Evolutionary conservation across 2,113 vertebrate species (phyloP).

Genomic region (Montifringilla adamsi): DNA sequence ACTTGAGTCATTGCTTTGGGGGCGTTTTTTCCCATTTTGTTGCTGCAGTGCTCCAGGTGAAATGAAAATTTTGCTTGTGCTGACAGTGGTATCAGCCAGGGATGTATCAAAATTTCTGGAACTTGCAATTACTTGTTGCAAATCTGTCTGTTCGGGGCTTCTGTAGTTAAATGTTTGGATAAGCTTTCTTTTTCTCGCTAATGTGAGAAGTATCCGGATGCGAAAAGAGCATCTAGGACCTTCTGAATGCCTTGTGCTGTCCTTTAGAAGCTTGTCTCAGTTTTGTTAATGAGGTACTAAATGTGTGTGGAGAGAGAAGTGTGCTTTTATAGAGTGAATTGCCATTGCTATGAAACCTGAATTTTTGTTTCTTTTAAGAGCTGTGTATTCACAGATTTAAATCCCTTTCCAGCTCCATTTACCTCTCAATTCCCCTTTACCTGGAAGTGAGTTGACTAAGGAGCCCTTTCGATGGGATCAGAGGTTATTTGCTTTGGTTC

Average conservation of each 20-base stretch:
- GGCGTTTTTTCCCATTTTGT: not conserved
- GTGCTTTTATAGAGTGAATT: not conserved
- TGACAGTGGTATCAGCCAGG: not conserved
- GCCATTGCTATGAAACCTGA: not conserved
- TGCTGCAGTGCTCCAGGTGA: not conserved
- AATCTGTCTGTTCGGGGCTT: not conserved
- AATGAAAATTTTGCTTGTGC: not conserved
- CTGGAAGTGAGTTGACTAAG: conserved; percentile 92
- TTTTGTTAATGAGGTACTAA: not conserved
- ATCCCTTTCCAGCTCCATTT: conserved; percentile 85
- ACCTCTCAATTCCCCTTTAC: conserved; percentile 91
- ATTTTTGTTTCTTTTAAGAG: not conserved
- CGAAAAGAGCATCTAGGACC: not conserved
- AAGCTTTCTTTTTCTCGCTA: not conserved
- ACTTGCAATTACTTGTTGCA: not conserved
- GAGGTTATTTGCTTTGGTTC: conserved; percentile 88
- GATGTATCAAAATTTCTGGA: not conserved
- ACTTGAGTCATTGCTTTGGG: not conserved
- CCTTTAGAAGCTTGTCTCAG: not conserved
- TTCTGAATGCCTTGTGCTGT: not conserved
- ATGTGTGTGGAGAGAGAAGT: not conserved
- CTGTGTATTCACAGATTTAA: not conserved
- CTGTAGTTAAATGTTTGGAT: not conserved
- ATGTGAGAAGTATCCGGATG: not conserved
- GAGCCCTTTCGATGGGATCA: conserved; percentile 96